Percentiles rank a stretch among this genome's conserved stretches.
These are phyloP conservation scores for Phylloscopus trochiloides DNA, from an alignment of 2,113 vertebrate genomes.

Conservation along the genomic window DNA sequence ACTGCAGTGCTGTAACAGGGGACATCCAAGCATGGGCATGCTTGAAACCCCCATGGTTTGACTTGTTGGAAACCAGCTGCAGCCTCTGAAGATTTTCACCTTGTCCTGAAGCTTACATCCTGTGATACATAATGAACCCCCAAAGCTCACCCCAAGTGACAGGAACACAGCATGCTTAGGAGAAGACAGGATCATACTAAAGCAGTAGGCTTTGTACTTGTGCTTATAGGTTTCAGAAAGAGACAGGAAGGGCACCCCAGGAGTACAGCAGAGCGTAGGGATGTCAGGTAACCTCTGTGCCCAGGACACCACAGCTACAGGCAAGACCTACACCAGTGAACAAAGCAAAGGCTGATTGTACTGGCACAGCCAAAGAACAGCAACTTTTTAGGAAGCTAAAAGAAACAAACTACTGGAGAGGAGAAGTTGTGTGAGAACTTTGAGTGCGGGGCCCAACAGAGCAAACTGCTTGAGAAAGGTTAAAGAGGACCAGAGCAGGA, in stretches of 20 bases:
- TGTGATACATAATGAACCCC: rapidly evolving
- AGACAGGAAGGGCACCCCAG: neutral
- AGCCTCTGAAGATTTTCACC: neutral
- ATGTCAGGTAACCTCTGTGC: neutral
- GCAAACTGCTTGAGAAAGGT: neutral
- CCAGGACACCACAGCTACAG: neutral
- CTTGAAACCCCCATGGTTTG: neutral
- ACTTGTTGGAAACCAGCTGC: neutral
- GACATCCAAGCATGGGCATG: neutral
- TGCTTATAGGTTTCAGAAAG: neutral
- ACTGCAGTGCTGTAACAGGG: neutral
- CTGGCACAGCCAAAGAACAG: neutral
- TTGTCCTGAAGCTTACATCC: neutral
- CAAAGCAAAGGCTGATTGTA: neutral
- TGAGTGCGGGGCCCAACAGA: neutral
- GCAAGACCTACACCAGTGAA: neutral
- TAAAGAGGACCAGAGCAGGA: neutral
- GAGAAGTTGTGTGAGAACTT: neutral
- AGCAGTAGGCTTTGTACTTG: neutral
- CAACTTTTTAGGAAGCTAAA: neutral
- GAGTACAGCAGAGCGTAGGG: neutral
- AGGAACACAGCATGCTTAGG: neutral
- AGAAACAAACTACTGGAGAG: neutral
- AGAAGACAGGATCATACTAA: neutral
- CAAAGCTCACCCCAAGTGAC: neutral